Evolutionary conservation across 2,113 vertebrate species (phyloP).

Genomic region (Muntiacus reevesi): DNA sequence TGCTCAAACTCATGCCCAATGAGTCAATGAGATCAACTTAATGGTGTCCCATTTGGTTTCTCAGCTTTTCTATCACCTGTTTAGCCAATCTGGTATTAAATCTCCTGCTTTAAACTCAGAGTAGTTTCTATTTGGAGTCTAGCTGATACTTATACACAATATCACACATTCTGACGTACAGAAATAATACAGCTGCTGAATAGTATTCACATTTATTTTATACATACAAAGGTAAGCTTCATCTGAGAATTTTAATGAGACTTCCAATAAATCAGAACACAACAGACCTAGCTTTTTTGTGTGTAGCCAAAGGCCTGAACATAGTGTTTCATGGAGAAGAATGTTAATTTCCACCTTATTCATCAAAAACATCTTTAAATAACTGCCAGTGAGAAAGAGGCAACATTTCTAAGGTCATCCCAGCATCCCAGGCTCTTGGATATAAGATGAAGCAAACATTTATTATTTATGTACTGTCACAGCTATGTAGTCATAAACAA

Average conservation of each 20-base stretch:
- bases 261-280: neutral
- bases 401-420: conserved; percentile 3
- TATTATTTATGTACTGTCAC: conserved; percentile 55
- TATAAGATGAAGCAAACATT: neutral
- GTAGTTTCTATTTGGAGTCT: neutral
- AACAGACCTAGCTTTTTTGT: neutral
- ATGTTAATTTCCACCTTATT: neutral
- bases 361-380: neutral
- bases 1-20: neutral
- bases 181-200: neutral
- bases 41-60: neutral
- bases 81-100: neutral
- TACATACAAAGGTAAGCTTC: neutral
- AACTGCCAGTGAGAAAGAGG: neutral
- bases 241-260: neutral
- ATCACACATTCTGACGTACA: neutral
- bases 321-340: neutral
- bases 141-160: neutral
- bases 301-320: neutral
- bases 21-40: neutral
- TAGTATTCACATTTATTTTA: neutral
- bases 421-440: neutral
- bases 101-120: neutral
- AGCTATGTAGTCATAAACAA: conserved; percentile 21
- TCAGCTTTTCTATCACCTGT: neutral